These are phyloP conservation scores for Exaiptasia diaphana DNA, from an alignment of 64 coral and sea anemone species.

Conservation along the genomic window DNA sequence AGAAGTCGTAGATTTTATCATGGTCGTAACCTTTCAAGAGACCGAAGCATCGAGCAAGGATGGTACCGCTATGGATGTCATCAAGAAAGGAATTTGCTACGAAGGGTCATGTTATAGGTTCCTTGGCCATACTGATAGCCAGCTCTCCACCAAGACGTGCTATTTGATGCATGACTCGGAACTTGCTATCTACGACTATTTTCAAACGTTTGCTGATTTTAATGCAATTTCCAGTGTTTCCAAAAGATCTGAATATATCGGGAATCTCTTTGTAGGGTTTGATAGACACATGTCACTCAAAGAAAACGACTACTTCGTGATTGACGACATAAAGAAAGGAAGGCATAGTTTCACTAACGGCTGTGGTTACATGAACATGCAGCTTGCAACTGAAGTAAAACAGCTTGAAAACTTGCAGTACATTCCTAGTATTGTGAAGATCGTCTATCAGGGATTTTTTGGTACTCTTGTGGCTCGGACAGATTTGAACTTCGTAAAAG, in stretches of 20 bases:
- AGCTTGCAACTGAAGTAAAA: conserved; percentile 29
- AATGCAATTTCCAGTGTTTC: conserved; percentile 1
- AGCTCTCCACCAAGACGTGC: conserved; percentile 62
- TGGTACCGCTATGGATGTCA: background rate
- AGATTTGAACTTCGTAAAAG: conserved; percentile 20
- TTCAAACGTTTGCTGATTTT: conserved; percentile 69
- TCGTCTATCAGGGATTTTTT: conserved; percentile 66
- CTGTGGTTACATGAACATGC: conserved; percentile 68
- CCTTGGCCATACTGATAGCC: conserved; percentile 20
- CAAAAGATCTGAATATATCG: conserved; percentile 34
- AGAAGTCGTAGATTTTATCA: background rate
- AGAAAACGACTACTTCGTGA: conserved; percentile 10
- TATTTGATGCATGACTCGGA: conserved; percentile 38
- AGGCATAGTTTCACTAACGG: conserved; percentile 45
- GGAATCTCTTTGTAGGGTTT: conserved; percentile 53
- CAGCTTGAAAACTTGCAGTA: conserved; percentile 19
- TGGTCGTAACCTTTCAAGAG: background rate
- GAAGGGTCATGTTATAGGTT: conserved; percentile 8
- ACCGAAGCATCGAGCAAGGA: background rate
- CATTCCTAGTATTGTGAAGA: conserved; percentile 41
- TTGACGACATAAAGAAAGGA: conserved; percentile 27
- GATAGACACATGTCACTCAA: conserved; percentile 13
- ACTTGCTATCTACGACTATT: conserved; percentile 42
- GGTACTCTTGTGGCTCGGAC: conserved; percentile 33
- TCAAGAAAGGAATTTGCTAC: conserved; percentile 2